phyloP scores from a whole-genome alignment of 2,888 invertebrate species.

The Drosophila nr. medialis region DNA sequence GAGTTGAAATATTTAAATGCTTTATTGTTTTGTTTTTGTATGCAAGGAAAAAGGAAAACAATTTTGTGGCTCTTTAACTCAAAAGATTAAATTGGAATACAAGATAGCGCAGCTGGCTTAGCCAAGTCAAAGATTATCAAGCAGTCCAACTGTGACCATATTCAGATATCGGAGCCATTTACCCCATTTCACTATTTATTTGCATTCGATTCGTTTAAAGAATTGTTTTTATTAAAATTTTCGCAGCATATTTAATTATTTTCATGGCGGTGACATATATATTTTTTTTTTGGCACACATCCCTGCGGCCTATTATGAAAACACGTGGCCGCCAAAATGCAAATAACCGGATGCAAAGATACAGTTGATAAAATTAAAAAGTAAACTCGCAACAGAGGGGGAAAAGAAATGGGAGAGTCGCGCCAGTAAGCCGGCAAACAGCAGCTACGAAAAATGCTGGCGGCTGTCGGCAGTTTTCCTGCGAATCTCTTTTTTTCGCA shows the following conservation, averaged over 20 bases:
- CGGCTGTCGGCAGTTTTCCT: conserved; percentile 27
- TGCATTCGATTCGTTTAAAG: background rate
- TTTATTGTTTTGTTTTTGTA: background rate
- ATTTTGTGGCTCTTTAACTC: background rate
- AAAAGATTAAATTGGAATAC: background rate
- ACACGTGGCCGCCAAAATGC: conserved; percentile 24
- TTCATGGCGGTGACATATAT: conserved; percentile 9
- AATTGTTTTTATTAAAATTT: background rate
- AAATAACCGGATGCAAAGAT: conserved; percentile 7
- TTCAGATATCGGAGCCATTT: background rate
- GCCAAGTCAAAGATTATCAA: background rate
- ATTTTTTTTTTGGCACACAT: conserved; percentile 8
- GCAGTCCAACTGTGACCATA: rapidly evolving
- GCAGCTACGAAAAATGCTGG: conserved; percentile 29
- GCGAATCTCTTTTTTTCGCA: background rate
- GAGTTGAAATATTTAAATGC: background rate
- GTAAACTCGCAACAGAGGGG: conserved; percentile 10
- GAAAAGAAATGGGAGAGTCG: conserved; percentile 17
- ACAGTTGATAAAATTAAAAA: conserved; percentile 45
- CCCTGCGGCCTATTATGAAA: conserved; percentile 35
- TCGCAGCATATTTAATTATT: conserved; percentile 2
- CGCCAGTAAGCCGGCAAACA: conserved; percentile 14
- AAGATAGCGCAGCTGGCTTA: background rate
- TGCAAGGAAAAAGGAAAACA: too few relatives aligned
- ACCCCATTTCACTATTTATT: too few relatives aligned